phyloP scores from a whole-genome alignment of 2,888 invertebrate genomes.

The Leptura quadrifasciata region DNA sequence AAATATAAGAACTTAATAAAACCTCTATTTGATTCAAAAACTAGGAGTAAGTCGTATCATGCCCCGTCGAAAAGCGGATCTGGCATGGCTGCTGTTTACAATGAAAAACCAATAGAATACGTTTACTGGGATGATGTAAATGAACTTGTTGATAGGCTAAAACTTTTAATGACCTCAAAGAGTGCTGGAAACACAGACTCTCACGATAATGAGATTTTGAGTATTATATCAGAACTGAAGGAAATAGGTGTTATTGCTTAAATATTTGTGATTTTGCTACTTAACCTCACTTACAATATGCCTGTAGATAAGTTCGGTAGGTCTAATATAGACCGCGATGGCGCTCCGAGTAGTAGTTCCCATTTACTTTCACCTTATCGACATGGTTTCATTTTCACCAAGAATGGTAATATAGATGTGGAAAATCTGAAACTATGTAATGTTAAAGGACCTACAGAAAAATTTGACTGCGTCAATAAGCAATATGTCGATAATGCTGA shows the following conservation, averaged over 20 bases:
- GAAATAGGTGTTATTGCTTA: neutral
- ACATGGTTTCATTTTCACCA: constrained; percentile 20
- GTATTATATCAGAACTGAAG: neutral
- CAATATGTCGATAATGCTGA: neutral
- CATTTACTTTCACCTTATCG: neutral
- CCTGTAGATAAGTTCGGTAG: neutral
- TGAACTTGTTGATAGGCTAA: constrained; percentile 63
- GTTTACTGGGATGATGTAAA: constrained; percentile 51
- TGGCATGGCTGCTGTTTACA: neutral
- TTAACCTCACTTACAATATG: neutral
- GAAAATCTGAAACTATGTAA: constrained; percentile 8
- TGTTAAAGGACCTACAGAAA: neutral
- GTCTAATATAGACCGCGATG: neutral
- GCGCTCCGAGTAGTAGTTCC: neutral
- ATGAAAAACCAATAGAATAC: constrained; percentile 43
- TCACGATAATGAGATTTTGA: neutral
- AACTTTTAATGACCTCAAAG: constrained; percentile 50
- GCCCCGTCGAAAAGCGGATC: neutral
- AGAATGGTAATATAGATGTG: neutral
- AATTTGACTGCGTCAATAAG: neutral
- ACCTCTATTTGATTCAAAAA: neutral
- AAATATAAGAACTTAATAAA: neutral
- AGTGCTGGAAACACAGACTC: neutral
- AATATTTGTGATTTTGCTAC: neutral
- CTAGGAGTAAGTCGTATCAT: neutral